These are phyloP conservation scores for Rhabdornis inornatus DNA, from an alignment of 2,113 vertebrate genomes.

Conservation along the genomic window DNA sequence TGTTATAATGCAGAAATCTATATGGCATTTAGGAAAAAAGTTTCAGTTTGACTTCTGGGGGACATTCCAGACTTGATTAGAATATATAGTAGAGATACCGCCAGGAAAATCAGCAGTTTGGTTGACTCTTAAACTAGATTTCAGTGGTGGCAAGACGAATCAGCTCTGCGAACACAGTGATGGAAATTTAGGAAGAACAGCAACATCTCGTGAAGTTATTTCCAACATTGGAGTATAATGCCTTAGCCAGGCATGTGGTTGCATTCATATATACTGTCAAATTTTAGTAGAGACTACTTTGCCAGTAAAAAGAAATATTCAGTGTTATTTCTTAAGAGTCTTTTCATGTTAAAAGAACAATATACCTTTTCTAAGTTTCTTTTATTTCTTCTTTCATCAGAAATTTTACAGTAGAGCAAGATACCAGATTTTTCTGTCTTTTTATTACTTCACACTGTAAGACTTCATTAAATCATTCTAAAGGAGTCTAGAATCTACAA, in stretches of 20 bases:
- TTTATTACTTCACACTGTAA: background rate
- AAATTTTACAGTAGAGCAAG: background rate
- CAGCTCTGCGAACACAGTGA: background rate
- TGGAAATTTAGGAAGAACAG: background rate
- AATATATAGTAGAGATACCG: background rate
- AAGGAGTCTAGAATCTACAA: background rate
- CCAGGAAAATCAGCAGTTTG: background rate
- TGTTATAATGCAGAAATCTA: background rate
- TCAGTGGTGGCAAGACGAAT: background rate
- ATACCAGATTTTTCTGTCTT: background rate
- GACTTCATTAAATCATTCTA: background rate
- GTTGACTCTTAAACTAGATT: background rate
- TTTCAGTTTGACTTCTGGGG: background rate
- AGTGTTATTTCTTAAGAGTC: background rate
- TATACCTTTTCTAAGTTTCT: background rate
- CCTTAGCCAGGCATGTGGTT: accelerated
- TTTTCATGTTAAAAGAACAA: background rate
- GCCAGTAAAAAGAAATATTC: background rate
- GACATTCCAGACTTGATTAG: background rate
- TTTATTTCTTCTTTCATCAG: background rate
- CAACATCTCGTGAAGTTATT: background rate
- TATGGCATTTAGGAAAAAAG: background rate
- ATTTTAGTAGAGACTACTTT: background rate
- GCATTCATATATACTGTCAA: background rate
- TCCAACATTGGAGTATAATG: background rate